Evolutionary conservation across 2,113 vertebrate genomes (phyloP).

Genomic region (Malurus alboscapulatus): DNA sequence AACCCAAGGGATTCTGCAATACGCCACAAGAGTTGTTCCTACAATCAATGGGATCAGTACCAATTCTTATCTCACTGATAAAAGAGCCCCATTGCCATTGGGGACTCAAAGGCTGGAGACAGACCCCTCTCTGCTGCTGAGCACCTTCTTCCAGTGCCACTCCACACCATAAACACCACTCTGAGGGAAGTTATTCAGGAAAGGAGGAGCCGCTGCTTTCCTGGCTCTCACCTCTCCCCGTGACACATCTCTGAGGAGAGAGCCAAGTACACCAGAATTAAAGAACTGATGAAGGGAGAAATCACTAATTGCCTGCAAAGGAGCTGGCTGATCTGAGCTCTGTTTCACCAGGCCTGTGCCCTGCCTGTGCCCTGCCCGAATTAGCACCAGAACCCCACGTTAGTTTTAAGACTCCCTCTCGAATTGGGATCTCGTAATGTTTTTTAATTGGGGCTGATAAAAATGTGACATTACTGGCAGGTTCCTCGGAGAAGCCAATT

Average conservation of each 20-base stretch:
- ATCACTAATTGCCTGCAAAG: conserved; percentile 38
- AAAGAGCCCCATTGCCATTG: not conserved
- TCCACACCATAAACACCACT: accelerated
- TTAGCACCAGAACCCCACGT: conserved; percentile 49
- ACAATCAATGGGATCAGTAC: accelerated
- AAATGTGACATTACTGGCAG: conserved; percentile 72
- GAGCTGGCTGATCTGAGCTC: conserved; percentile 58
- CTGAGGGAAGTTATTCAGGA: not conserved
- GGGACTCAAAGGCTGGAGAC: not conserved
- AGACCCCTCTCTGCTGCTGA: not conserved
- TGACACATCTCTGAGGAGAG: not conserved
- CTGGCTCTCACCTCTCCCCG: not conserved
- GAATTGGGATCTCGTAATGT: conserved; percentile 55
- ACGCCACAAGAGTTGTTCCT: not conserved
- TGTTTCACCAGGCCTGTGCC: conserved; percentile 45
- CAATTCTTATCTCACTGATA: not conserved
- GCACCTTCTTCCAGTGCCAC: not conserved
- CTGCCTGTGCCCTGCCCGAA: conserved; percentile 43
- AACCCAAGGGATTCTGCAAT: not conserved
- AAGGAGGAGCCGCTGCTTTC: not conserved
- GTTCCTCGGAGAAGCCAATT: conserved; percentile 75
- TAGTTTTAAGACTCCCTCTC: conserved; percentile 71
- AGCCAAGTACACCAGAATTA: conserved; percentile 6
- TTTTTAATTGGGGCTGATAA: conserved; percentile 79
- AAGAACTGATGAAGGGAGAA: conserved; percentile 38